Percentiles rank a stretch among this genome's conserved stretches.
These are phyloP conservation scores for Edolisoma coerulescens DNA, from an alignment of 2,113 vertebrate genomes.

Conservation along the genomic window DNA sequence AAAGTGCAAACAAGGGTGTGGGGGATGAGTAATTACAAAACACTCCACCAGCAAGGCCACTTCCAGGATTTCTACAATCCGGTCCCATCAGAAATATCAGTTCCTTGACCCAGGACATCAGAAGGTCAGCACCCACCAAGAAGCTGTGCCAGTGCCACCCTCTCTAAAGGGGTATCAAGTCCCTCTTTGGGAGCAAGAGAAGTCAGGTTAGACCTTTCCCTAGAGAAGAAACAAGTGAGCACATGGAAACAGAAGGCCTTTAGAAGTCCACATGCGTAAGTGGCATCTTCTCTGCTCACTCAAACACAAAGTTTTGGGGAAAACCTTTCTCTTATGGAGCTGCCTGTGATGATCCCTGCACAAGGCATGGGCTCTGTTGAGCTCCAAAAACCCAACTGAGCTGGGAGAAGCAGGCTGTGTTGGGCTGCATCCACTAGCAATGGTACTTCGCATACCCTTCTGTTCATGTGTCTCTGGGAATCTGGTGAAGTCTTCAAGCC, in stretches of 20 bases:
- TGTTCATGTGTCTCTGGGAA: background rate
- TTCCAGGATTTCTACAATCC: background rate
- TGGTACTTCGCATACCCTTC: accelerated
- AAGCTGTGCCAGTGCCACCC: background rate
- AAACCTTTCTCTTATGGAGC: background rate
- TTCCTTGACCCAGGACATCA: background rate
- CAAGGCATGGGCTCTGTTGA: background rate
- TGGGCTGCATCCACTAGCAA: background rate
- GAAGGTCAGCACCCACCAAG: background rate
- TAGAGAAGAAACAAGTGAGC: background rate
- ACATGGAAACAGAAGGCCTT: background rate
- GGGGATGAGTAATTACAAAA: background rate
- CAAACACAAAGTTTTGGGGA: background rate
- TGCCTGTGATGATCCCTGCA: background rate
- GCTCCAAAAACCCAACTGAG: background rate
- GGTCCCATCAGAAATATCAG: background rate
- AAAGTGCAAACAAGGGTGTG: background rate
- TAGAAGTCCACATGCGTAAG: background rate
- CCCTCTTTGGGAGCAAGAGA: background rate
- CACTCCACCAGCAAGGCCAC: background rate
- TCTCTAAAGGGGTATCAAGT: background rate
- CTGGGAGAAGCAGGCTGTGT: background rate
- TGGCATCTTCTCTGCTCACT: background rate
- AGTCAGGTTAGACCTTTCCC: background rate
- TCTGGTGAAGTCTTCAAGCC: background rate